Conservation (phyloP, 2,888 invertebrate genomes). For the Pseudanteris insignis region DNA sequence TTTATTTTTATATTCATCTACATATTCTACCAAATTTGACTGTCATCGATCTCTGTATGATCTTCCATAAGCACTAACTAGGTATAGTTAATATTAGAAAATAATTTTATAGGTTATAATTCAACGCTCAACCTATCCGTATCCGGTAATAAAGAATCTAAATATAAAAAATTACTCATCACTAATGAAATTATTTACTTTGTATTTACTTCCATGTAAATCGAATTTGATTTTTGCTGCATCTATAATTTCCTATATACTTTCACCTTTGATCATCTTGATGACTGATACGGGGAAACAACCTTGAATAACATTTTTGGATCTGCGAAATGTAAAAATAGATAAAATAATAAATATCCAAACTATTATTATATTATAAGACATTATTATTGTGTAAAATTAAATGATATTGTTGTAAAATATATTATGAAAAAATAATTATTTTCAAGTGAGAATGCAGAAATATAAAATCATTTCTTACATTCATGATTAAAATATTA, state of each 20-base stretch:
- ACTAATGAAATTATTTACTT: constrained; percentile 3
- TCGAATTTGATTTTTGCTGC: constrained; percentile 10
- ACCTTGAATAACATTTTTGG: constrained; percentile 11
- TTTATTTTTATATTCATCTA: constrained; percentile 1
- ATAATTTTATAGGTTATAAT: no score
- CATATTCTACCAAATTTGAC: constrained; percentile 12
- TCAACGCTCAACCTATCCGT: no score
- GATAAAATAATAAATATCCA: no score
- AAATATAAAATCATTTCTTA: not conserved
- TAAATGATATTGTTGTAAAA: no score
- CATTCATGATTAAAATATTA: not conserved
- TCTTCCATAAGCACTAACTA: not conserved
- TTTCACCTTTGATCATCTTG: constrained; percentile 7
- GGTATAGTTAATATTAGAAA: no score
- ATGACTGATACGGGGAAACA: constrained; percentile 2
- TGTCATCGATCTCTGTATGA: constrained; percentile 19
- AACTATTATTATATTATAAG: no score
- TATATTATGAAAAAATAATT: no score
- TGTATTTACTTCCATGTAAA: constrained; percentile 1
- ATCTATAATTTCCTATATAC: constrained; percentile 7
- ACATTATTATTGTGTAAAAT: no score
- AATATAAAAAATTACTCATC: no score
- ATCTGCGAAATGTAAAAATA: constrained; percentile 2
- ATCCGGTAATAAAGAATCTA: no score
- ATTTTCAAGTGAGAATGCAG: no score